These are phyloP conservation scores for Coccyzus lansbergi DNA, from an alignment of 2,797 vertebrate species.

Conservation along the genomic window DNA sequence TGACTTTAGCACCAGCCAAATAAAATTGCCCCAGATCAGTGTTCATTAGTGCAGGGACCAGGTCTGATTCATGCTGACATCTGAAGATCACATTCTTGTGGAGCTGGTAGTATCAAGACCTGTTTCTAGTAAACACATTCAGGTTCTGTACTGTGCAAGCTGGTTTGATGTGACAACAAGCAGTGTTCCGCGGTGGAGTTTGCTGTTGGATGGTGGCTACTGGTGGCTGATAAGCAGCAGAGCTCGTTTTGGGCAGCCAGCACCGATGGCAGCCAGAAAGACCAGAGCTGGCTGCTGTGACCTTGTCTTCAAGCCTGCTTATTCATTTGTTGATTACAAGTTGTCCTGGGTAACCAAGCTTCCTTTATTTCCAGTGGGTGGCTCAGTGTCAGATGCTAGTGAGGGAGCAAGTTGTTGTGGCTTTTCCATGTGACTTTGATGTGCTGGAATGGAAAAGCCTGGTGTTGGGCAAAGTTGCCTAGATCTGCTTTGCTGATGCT, in stretches of 20 bases:
- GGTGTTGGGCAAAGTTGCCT: neutral
- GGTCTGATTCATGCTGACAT: neutral
- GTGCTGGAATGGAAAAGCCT: neutral
- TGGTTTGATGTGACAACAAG: constrained; percentile 57
- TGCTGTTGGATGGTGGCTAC: neutral
- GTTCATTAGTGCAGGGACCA: neutral
- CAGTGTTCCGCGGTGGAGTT: neutral
- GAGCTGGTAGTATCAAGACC: neutral
- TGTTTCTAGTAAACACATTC: constrained; percentile 48
- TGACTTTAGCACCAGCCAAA: too few relatives aligned
- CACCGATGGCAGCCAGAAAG: neutral
- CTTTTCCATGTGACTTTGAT: neutral
- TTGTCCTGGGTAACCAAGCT: neutral
- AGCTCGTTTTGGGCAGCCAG: constrained; percentile 33
- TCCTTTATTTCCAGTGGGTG: neutral
- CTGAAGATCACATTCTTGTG: neutral
- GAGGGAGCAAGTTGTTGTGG: neutral
- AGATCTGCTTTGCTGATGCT: neutral
- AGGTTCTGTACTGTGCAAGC: neutral
- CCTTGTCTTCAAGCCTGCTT: constrained; percentile 14
- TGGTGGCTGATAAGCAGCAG: constrained; percentile 47
- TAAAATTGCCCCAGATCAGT: neutral
- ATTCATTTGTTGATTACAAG: neutral
- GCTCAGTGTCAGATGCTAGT: constrained; percentile 25
- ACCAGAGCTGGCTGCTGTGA: constrained; percentile 6